phyloP scores from a whole-genome alignment of 2,113 vertebrate species.

The Seriola dumerili region DNA sequence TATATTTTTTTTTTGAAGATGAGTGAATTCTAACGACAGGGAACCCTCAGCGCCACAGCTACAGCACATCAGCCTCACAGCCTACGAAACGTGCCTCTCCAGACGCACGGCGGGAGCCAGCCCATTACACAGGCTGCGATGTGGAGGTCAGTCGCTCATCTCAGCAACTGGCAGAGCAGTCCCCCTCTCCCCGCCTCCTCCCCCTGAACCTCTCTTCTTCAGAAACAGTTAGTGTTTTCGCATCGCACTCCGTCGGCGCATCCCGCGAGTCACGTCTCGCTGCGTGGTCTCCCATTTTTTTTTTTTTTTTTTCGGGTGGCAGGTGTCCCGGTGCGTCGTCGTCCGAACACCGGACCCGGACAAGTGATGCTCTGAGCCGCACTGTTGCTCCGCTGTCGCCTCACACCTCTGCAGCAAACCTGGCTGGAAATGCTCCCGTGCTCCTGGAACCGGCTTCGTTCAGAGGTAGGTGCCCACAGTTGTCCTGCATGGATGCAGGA shows the following conservation, averaged over 20 bases:
- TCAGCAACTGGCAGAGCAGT: slow-evolving; percentile 21
- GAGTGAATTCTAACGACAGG: not conserved
- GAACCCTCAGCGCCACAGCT: not conserved
- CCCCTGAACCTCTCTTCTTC: not conserved
- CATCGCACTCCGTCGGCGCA: slow-evolving; percentile 29
- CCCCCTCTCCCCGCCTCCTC: not conserved
- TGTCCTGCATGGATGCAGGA: slow-evolving; percentile 35
- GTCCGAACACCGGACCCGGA: slow-evolving; percentile 40
- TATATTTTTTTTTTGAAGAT: not conserved
- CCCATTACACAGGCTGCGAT: slow-evolving; percentile 33
- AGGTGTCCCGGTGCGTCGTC: slow-evolving; percentile 62
- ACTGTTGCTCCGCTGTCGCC: slow-evolving; percentile 61
- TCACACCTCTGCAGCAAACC: slow-evolving; percentile 58
- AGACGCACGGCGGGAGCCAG: slow-evolving; percentile 47
- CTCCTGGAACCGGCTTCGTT: slow-evolving; percentile 12
- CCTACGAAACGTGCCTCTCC: slow-evolving; percentile 51
- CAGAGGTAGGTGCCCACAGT: slow-evolving; percentile 70
- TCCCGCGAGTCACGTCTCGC: slow-evolving; percentile 51
- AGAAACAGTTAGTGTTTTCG: slow-evolving; percentile 24
- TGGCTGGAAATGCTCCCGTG: slow-evolving; percentile 42
- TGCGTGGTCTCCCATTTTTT: slow-evolving; percentile 2
- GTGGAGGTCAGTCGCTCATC: slow-evolving; percentile 68
- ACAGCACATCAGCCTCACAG: slow-evolving; percentile 19
- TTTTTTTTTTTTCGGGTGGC: slow-evolving; percentile 3
- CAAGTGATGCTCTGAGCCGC: slow-evolving; percentile 57